Base-by-base conservation (phyloP, 2,113 vertebrate species). In the Microcebus murinus region DNA sequence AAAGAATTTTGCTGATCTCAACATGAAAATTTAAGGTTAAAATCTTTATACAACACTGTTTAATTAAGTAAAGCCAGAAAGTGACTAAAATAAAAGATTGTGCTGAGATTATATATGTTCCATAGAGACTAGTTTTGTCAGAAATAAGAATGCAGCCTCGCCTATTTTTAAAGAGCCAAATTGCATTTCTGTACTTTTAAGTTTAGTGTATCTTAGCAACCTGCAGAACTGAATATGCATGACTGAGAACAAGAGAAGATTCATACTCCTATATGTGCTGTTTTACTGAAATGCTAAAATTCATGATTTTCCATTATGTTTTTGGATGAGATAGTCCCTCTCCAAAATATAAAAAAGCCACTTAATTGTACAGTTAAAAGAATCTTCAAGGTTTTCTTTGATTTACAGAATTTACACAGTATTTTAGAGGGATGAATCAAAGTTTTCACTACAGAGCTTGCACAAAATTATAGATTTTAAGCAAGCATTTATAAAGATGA, bases 141-240 rank as follows among this genome's bases (percentile, higher is more conserved):
- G 91, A 91, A 95, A 96, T 82, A 91, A 96, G 90, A 97, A 95
- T 93, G 34, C 80, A 76, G 50, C 70, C 74, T 96, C 87, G 81
- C 34, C 94, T 97, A 97, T 98, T 96, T 98, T 97, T 96, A 97
- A 97, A 94, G 65, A 96, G 8, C 73, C 84, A 92, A 96, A 95
- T 94, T 31, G 21, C 79, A 83, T 83, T 98, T 93, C 93, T 94
- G 94, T 96, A 57, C 81, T 96, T 97, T 96, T 80, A 96, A 96
- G 95, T 94, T 96, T 91, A 55, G 88, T 91, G 96, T 98, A 94
- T 97, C 97, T 97, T 97, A 96, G 97, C 97, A 97, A 97, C 97
- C 36, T 20, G 27, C 23, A 82, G 31, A 87, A 21, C 65, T 87
- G 80, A 97, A 65, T 73, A 93, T 87, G 92, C 50, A 52, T 39